Percentiles rank a stretch among this genome's conserved stretches.
phyloP scores from a whole-genome alignment of 2,113 vertebrate genomes.

The Microcebus tavaratra region DNA sequence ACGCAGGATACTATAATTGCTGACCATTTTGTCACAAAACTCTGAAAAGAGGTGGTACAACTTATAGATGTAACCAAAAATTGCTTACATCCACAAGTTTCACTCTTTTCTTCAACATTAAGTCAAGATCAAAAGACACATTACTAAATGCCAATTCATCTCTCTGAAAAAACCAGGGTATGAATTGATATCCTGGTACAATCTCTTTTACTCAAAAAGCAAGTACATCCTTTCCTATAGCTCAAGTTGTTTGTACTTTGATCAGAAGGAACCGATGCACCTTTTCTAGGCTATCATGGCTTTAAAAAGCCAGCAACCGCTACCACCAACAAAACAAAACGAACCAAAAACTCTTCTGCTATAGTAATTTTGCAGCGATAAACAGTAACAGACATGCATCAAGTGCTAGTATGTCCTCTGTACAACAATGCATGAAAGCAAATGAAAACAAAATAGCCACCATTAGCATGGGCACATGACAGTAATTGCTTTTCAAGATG shows the following conservation, averaged over 20 bases:
- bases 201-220: not conserved
- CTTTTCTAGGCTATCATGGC: not conserved
- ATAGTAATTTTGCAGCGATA: not conserved
- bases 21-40: conserved; percentile 27
- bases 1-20: not conserved
- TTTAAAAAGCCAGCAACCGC: conserved; percentile 7
- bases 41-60: not conserved
- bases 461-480: conserved; percentile 21
- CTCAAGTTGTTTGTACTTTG: not conserved
- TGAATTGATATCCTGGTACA: not conserved
- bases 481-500: conserved; percentile 74
- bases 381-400: not conserved
- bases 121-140: conserved; percentile 53
- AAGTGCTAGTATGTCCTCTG: conserved; percentile 16
- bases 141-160: not conserved
- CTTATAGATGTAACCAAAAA: not conserved
- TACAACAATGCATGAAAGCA: conserved; percentile 47
- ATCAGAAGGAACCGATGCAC: not conserved
- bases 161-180: not conserved
- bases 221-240: not conserved
- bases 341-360: not conserved
- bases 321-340: not conserved
- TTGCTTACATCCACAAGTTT: not conserved
- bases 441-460: conserved; percentile 55
- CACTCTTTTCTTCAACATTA: not conserved